A percentile compares a stretch with the other conserved stretches of the same genome.
Conservation (phyloP, 2,888 invertebrate genomes). For the Plebejus melissa region DNA sequence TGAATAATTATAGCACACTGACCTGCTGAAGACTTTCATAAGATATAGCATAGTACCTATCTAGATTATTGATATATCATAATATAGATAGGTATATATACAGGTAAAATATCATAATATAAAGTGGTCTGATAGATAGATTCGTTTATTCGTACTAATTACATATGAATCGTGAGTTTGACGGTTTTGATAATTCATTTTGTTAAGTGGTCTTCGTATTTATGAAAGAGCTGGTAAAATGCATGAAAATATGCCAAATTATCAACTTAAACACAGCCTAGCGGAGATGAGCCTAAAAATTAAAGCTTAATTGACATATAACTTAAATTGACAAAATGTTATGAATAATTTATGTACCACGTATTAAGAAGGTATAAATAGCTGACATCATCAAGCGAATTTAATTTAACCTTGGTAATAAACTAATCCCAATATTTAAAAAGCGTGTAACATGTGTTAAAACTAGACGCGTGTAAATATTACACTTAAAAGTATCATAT, state of each 20-base stretch:
- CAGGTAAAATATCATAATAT: too few relatives aligned
- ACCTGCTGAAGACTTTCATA: too few relatives aligned
- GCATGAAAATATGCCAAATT: neutral
- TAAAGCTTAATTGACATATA: too few relatives aligned
- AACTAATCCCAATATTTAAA: constrained; percentile 8
- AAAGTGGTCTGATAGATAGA: too few relatives aligned
- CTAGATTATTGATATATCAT: too few relatives aligned
- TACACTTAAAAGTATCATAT: constrained; percentile 4
- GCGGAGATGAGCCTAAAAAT: neutral
- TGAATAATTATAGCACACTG: neutral
- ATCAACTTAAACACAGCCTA: neutral
- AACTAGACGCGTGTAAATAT: neutral
- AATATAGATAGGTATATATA: too few relatives aligned
- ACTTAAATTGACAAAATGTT: too few relatives aligned
- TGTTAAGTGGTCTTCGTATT: neutral
- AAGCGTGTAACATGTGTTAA: neutral
- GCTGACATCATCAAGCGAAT: neutral
- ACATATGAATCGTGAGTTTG: too few relatives aligned
- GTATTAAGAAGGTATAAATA: neutral
- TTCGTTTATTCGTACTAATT: too few relatives aligned
- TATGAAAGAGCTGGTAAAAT: neutral
- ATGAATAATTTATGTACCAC: too few relatives aligned
- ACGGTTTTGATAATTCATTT: too few relatives aligned
- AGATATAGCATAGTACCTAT: too few relatives aligned
- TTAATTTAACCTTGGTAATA: neutral